Base-by-base conservation (phyloP, 2,888 invertebrate species). In the Lamellibrachia columna region DNA sequence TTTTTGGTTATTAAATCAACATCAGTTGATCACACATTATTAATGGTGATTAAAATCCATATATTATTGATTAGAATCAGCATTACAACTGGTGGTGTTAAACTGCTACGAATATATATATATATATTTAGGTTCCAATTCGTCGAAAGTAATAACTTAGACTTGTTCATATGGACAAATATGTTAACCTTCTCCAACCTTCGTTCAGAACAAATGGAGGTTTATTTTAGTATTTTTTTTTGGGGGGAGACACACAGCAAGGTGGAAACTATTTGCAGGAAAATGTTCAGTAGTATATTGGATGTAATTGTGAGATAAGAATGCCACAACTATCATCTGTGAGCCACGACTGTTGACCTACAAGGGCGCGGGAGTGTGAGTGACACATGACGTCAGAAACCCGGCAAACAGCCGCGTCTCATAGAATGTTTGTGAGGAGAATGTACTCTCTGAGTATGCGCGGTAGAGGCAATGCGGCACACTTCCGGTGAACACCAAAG, bases 391-490 rank as follows among this genome's bases (percentile, higher is more conserved):
- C 58, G 15, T 75, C 75, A 75, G 3, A 22, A 53, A 52, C 91
- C 22, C 7, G 28, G 28, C 9, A 28, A 75, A 91, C 28, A 91
- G 40, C 55, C 22, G 92, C 75, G 53, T 93, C 55, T 93, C 93
- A 94, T 52, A 94, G 91, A 3, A 96, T 94, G 92, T 96, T 96
- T 92, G 95, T 95, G 75, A 96, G 95, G 11, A 96, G 94, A 53
- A 96, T 94, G 93, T 95, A 96, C 93, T 96, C 96, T 93, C 96
- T 96, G 92, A 96, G 95, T 52, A 95, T 95, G 92, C 95, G 94
- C 2, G 96, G 96, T 93, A 96, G 95, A 52, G 95, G 95, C 91
- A 96, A 94, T 52, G 93, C 92, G 92, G 95, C 95, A 8, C 96
- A 95, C 93, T 96, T 96, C 92, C 95, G 94, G 90, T 94, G 94